Conservation (phyloP, 1,140 invertebrate species). For the Campodea augens region DNA sequence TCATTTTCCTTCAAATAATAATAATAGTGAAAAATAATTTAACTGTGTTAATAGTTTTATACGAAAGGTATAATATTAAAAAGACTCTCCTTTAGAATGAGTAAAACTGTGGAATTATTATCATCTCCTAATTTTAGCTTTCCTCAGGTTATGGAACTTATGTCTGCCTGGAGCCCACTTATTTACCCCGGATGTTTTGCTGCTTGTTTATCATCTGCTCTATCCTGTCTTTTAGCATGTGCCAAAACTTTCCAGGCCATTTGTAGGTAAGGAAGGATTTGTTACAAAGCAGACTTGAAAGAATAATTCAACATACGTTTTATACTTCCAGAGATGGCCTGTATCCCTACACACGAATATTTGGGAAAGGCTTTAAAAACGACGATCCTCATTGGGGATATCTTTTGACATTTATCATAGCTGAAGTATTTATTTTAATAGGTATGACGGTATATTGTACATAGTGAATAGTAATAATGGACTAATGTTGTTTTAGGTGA, state of each 20-base stretch:
- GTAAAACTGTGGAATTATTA: conserved; percentile 4
- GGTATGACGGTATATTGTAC: too few relatives aligned
- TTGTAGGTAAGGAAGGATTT: too few relatives aligned
- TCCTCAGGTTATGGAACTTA: conserved; percentile 67
- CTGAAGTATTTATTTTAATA: conserved; percentile 66
- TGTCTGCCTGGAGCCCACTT: conserved; percentile 73
- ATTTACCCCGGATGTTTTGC: conserved; percentile 94
- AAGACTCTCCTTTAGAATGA: too few relatives aligned
- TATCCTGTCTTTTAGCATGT: conserved; percentile 89
- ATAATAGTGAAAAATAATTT: too few relatives aligned
- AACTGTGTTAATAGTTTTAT: too few relatives aligned
- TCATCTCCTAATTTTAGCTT: conserved; percentile 5
- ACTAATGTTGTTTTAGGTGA: conserved; percentile 54
- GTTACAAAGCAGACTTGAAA: too few relatives aligned
- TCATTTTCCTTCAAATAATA: too few relatives aligned
- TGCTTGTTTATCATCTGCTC: conserved; percentile 83
- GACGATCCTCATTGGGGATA: conserved; percentile 88
- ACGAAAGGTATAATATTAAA: too few relatives aligned
- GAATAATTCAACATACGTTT: too few relatives aligned
- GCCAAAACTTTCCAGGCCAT: conserved; percentile 77
- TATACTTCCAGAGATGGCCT: conserved; percentile 87
- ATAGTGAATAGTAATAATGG: too few relatives aligned
- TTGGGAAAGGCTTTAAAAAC: conserved; percentile 78
- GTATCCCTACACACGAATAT: conserved; percentile 77
- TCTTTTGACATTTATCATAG: conserved; percentile 71